A percentile compares a stretch with the other conserved stretches of the same genome.
Conservation (phyloP, 2,888 invertebrate genomes). For the Plagiodera versicolora region DNA sequence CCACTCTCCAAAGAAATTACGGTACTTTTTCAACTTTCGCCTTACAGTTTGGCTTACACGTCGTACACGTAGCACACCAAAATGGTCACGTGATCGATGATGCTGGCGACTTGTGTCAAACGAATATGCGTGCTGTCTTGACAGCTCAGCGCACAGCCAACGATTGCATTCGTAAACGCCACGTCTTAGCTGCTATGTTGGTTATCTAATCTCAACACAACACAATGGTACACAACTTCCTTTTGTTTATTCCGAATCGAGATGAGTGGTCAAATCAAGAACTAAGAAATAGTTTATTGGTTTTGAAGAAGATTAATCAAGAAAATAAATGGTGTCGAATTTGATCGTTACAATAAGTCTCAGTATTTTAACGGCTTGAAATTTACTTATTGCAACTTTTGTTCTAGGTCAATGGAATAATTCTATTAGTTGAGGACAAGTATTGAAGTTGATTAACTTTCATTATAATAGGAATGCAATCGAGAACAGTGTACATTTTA, state of each 20-base stretch:
- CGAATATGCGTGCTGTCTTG: neutral
- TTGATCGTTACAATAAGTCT: too few species aligned
- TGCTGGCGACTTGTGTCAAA: slow-evolving; percentile 57
- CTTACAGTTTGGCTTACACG: slow-evolving; percentile 50
- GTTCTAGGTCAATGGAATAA: too few species aligned
- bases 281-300: neutral
- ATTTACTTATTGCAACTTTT: too few species aligned
- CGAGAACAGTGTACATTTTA: too few species aligned
- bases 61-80: slow-evolving; percentile 54
- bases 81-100: slow-evolving; percentile 71
- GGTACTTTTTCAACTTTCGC: slow-evolving; percentile 49
- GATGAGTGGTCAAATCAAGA: too few species aligned
- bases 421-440: too few species aligned
- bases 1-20: slow-evolving; percentile 45
- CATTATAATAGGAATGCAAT: too few species aligned
- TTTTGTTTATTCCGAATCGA: neutral
- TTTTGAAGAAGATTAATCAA: too few species aligned
- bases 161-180: neutral
- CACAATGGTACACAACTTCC: neutral
- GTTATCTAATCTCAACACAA: neutral
- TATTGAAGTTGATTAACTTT: too few species aligned
- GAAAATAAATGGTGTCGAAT: too few species aligned
- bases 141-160: neutral
- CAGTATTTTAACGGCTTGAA: too few species aligned
- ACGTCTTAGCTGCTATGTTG: neutral